Evolutionary conservation across 1,140 invertebrate species (phyloP), one percentile per base, ranked within the genome.

Genomic region (Drosophila tsacasi): DNA sequence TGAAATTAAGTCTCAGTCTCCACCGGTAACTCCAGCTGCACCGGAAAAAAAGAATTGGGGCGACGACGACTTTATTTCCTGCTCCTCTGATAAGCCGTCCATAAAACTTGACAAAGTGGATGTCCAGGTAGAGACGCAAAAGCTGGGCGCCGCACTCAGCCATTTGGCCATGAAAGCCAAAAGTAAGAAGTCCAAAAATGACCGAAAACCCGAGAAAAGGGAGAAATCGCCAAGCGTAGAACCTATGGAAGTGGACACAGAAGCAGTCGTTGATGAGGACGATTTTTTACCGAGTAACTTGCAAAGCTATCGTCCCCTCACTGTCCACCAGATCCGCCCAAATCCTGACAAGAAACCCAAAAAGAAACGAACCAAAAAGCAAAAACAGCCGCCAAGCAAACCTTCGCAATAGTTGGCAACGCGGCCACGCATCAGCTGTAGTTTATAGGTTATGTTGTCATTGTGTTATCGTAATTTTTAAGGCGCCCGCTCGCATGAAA

Each of bases 281-380:
- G 81, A 91, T 2, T 91, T 91, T 54, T 32, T 91, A 50, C 58
- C 52, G 0, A 35, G 19, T 0, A 44, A 84, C 13, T 40, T 83
- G 19, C 27, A 65, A 9, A 47, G 2, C 15, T 91, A 91, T 69
- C 62, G 73, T 4, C 78, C 89, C 2, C 67, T 91, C 0, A 91
- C 73, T n/a, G 64, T 89, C 5, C 71, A 83, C 30, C 69, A 80
- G 25, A 66, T 87, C 8, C 50, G 69, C 1, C 30, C 89, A 0
- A 91, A 91, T 80, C 89, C 89, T 1, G 62, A 85, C 62, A 91
- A 89, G 27, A 84, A 84, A 58, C 78, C 78, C 1, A 91, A 91
- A 66, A 91, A 84, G 58, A 91, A 84, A 32, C 72, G 81, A 9
- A 83, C 74, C 62, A 91, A 91, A 76, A 91, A 74, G 47, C 52